A percentile compares a stretch with the other conserved stretches of the same genome.
These are phyloP conservation scores for Ictidomys tridecemlineatus DNA, from an alignment of 2,113 vertebrate species.

Conservation along the genomic window DNA sequence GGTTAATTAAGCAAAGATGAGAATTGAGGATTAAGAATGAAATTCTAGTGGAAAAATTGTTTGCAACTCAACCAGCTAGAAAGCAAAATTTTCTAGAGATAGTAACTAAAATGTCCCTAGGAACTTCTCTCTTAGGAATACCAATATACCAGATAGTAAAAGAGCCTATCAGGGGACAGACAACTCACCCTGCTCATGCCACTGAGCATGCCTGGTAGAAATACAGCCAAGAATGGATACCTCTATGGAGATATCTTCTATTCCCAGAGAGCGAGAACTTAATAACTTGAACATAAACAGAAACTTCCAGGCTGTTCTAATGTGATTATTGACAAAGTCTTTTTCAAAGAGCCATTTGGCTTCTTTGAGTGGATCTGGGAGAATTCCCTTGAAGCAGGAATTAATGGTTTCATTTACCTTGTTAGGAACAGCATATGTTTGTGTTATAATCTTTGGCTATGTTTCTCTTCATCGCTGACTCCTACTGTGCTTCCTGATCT, in stretches of 20 bases:
- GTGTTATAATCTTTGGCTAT: background rate
- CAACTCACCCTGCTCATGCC: background rate
- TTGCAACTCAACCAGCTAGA: background rate
- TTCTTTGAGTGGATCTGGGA: background rate
- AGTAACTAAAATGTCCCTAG: background rate
- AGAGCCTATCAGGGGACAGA: background rate
- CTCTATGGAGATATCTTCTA: background rate
- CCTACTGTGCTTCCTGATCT: background rate
- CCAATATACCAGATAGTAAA: background rate
- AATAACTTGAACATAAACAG: background rate
- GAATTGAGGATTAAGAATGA: background rate
- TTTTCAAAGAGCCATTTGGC: background rate
- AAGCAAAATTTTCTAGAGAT: background rate
- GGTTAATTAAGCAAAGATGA: background rate
- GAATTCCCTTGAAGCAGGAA: background rate
- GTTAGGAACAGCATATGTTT: constrained; percentile 30
- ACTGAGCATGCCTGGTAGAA: background rate
- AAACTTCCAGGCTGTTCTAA: background rate
- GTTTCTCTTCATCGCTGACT: constrained; percentile 31
- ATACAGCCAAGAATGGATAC: background rate
- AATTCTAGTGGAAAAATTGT: background rate
- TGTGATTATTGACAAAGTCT: background rate
- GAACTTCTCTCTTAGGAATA: background rate
- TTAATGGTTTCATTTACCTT: constrained; percentile 28
- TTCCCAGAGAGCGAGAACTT: background rate